A percentile compares a stretch with the other conserved stretches of the same genome.
Conservation (phyloP, 2,797 vertebrate species). For the Parambassis ranga region DNA sequence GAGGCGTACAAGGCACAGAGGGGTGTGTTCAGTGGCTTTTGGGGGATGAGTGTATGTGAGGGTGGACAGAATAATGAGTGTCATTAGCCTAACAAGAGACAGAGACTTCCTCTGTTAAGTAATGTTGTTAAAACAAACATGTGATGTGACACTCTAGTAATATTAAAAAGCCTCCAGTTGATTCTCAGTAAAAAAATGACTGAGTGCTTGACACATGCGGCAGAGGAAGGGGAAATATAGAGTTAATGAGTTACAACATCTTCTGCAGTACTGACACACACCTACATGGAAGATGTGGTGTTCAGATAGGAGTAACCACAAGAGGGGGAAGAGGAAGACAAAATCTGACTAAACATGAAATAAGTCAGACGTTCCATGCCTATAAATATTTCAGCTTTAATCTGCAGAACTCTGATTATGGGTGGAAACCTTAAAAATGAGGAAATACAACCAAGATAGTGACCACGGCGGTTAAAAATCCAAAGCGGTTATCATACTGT, state of each 20-base stretch:
- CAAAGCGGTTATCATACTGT: no score
- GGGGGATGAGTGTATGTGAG: conserved; percentile 7
- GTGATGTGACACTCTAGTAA: conserved; percentile 36
- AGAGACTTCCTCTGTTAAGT: conserved; percentile 20
- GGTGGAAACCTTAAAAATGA: no score
- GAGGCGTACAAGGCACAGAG: conserved; percentile 5
- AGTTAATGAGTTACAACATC: conserved; percentile 16
- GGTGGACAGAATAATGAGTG: neutral
- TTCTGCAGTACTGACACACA: conserved; percentile 47
- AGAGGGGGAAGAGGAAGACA: conserved; percentile 16
- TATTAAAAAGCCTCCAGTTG: neutral
- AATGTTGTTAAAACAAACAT: conserved; percentile 28
- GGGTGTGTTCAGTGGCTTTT: neutral
- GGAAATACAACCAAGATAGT: no score
- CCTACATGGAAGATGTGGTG: conserved; percentile 12
- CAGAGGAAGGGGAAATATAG: neutral
- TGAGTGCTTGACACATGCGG: neutral
- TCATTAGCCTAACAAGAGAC: conserved; percentile 13
- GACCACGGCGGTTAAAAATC: neutral
- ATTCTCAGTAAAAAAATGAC: neutral
- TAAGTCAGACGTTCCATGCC: conserved; percentile 7
- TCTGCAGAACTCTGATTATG: no score
- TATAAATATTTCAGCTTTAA: neutral
- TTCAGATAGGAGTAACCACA: conserved; percentile 10
- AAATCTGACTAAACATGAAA: conserved; percentile 17